Evolutionary conservation across 2,797 vertebrate species (phyloP).

Genomic region (Macrochelys suwanniensis): DNA sequence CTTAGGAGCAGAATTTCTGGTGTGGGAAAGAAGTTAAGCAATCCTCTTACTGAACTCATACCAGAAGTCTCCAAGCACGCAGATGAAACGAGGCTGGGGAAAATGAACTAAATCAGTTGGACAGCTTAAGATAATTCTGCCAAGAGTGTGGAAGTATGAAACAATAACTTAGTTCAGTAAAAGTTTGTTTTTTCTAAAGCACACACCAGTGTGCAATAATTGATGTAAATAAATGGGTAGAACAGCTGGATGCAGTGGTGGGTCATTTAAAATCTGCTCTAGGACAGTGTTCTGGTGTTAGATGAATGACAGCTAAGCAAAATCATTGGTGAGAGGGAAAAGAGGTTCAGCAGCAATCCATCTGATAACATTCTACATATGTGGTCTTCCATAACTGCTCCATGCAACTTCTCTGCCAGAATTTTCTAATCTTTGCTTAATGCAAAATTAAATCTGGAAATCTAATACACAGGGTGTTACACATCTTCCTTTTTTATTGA

Average conservation of each 20-base stretch:
- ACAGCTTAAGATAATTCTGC: background rate
- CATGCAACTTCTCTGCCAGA: background rate
- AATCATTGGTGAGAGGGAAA: background rate
- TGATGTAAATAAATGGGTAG: conserved; percentile 7
- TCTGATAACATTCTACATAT: background rate
- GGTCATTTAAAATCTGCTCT: background rate
- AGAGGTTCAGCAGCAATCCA: background rate
- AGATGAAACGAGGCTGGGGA: background rate
- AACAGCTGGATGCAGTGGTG: background rate
- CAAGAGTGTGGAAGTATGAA: conserved; percentile 42
- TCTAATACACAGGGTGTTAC: background rate
- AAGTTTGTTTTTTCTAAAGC: conserved; percentile 49
- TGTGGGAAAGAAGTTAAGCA: background rate
- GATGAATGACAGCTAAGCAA: background rate
- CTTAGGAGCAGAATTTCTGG: background rate
- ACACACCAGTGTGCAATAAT: conserved; percentile 10
- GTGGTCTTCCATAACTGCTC: background rate
- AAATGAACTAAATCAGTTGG: background rate
- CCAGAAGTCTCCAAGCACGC: background rate
- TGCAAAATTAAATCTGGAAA: conserved; percentile 28
- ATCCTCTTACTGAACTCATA: background rate
- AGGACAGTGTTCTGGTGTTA: background rate
- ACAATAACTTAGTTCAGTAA: conserved; percentile 34
- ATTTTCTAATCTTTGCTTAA: background rate
- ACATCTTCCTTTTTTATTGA: background rate